Percentiles rank a stretch among this genome's conserved stretches.
phyloP scores from a whole-genome alignment of 2,888 invertebrate species.

The Drosophila atripex region DNA sequence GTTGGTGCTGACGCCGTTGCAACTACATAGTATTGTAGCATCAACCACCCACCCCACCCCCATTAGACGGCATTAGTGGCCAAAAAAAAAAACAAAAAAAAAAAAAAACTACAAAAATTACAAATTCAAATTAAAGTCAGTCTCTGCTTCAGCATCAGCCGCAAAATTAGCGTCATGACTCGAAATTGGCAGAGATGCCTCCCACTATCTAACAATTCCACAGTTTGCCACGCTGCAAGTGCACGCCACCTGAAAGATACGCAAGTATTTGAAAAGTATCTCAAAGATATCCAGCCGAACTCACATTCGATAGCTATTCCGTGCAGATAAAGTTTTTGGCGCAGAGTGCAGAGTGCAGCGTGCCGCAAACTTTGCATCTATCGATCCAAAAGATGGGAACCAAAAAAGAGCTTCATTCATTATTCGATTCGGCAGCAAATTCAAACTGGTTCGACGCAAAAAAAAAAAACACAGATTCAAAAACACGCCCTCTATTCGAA shows the following conservation, averaged over 20 bases:
- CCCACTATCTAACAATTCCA: not conserved
- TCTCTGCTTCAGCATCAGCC: slow-evolving; percentile 46
- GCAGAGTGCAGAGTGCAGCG: slow-evolving; percentile 6
- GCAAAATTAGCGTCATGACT: slow-evolving; percentile 8
- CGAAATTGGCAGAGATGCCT: slow-evolving; percentile 30
- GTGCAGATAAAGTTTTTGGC: slow-evolving; percentile 28
- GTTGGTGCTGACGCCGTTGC: slow-evolving; percentile 43
- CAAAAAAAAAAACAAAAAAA: slow-evolving; percentile 37
- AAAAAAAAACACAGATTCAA: not conserved
- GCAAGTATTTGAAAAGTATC: not conserved
- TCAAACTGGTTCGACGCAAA: not conserved
- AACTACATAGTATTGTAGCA: slow-evolving; percentile 7
- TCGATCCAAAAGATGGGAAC: slow-evolving; percentile 13
- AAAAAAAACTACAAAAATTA: slow-evolving; percentile 37
- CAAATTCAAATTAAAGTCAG: slow-evolving; percentile 49
- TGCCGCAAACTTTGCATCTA: slow-evolving; percentile 30
- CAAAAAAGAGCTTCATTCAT: slow-evolving; percentile 4
- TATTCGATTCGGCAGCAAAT: slow-evolving; percentile 1
- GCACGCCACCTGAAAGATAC: slow-evolving; percentile 6
- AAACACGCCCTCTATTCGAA: not conserved
- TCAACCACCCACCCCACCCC: slow-evolving; percentile 18
- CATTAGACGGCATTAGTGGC: slow-evolving; percentile 10
- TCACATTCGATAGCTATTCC: not conserved
- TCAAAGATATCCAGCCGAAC: no score
- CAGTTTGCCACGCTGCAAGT: slow-evolving; percentile 17